Conservation (phyloP, 2,113 vertebrate species). For the Garra rufa region DNA sequence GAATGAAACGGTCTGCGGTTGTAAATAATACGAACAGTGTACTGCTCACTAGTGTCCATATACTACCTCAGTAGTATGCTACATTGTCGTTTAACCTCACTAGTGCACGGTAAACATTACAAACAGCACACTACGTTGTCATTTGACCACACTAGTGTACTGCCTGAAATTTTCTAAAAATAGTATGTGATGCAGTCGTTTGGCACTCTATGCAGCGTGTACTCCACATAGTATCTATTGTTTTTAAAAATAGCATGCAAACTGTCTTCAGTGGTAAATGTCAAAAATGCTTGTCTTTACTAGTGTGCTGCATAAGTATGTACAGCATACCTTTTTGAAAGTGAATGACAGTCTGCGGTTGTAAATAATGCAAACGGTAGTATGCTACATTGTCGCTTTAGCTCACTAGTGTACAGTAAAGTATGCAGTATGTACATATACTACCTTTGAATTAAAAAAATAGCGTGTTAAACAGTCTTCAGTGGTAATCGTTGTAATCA, state of each 20-base stretch:
- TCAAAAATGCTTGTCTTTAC: too few relatives aligned
- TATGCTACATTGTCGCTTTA: neutral
- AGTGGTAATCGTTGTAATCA: neutral
- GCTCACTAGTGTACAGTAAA: neutral
- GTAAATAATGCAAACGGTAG: neutral
- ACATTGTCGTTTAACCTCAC: too few relatives aligned
- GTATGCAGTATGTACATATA: neutral
- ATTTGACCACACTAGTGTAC: neutral
- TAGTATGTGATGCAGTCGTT: too few relatives aligned
- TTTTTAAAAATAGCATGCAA: too few relatives aligned
- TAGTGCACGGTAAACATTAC: neutral
- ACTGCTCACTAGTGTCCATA: too few relatives aligned
- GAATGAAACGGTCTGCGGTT: too few relatives aligned
- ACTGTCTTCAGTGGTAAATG: too few relatives aligned
- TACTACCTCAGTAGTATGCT: too few relatives aligned
- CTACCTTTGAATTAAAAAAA: neutral
- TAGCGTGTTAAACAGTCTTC: neutral
- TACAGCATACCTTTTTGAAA: neutral
- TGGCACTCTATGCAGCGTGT: too few relatives aligned
- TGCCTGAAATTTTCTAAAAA: too few relatives aligned
- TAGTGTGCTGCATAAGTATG: neutral
- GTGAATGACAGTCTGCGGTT: neutral
- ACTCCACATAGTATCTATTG: too few relatives aligned
- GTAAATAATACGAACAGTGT: too few relatives aligned
- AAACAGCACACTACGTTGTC: neutral